These are phyloP conservation scores for Helicolenus hilgendorfi DNA, from an alignment of 2,797 vertebrate species.

Conservation along the genomic window DNA sequence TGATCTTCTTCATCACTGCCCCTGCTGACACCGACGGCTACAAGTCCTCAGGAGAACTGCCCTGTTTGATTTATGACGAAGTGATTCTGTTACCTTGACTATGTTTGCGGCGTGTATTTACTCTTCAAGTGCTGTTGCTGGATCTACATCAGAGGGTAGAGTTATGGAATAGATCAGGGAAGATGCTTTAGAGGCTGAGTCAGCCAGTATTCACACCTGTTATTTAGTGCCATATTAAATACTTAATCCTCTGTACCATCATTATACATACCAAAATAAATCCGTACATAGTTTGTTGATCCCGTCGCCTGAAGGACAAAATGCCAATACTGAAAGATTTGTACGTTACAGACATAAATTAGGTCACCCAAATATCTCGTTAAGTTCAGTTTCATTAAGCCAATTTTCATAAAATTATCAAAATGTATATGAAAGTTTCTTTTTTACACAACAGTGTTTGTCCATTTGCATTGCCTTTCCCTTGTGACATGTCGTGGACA, in stretches of 20 bases:
- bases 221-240: conserved; percentile 84
- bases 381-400: not conserved
- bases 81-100: conserved; percentile 79
- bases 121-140: conserved; percentile 78
- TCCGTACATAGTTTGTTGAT: conserved; percentile 63
- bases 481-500: conserved; percentile 38
- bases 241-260: conserved; percentile 76
- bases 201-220: conserved; percentile 85
- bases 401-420: not conserved
- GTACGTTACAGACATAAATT: conserved; percentile 12
- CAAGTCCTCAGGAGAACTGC: conserved; percentile 59
- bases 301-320: conserved; percentile 67
- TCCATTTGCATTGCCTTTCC: conserved; percentile 6
- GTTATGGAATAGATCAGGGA: conserved; percentile 71
- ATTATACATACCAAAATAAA: conserved; percentile 85
- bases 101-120: conserved; percentile 86
- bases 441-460: not conserved
- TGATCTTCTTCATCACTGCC: conserved; percentile 71
- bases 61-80: conserved; percentile 71
- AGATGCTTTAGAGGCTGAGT: conserved; percentile 71
- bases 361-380: not conserved
- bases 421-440: not conserved
- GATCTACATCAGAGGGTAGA: conserved; percentile 78
- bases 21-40: conserved; percentile 63
- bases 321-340: conserved; percentile 47